Conservation (phyloP, 2,888 invertebrate species). For the Erebia palarica region DNA sequence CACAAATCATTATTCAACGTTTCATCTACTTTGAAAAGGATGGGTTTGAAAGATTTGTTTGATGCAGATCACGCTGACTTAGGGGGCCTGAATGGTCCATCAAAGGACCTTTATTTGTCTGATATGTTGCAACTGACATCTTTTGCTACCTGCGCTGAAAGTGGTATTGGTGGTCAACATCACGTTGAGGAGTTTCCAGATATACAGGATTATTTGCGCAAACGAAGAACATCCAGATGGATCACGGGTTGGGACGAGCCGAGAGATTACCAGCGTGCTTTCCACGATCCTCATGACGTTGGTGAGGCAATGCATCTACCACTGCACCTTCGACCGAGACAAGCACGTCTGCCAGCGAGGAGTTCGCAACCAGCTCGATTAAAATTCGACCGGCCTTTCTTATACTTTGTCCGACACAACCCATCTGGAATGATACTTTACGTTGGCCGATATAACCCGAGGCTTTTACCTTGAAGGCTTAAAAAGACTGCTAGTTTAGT, state of each 20-base stretch:
- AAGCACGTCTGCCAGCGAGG: conserved; percentile 86
- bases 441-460: conserved; percentile 93
- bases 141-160: conserved; percentile 92
- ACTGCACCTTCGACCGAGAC: conserved; percentile 86
- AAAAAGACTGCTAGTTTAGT: conserved; percentile 77
- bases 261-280: conserved; percentile 85
- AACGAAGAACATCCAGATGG: conserved; percentile 74
- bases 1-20: conserved; percentile 92
- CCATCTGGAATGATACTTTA: conserved; percentile 95
- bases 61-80: conserved; percentile 89
- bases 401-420: conserved; percentile 94
- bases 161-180: conserved; percentile 87
- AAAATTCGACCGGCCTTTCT: conserved; percentile 93
- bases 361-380: conserved; percentile 86
- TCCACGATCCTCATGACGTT: conserved; percentile 84
- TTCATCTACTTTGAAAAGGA: conserved; percentile 88
- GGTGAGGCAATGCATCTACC: conserved; percentile 83
- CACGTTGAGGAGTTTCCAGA: conserved; percentile 92
- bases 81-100: conserved; percentile 90
- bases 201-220: conserved; percentile 71
- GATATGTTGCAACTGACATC: conserved; percentile 92
- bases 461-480: conserved; percentile 86
- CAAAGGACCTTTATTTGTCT: conserved; percentile 90
- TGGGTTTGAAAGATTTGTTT: conserved; percentile 92
- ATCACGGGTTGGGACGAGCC: conserved; percentile 78